Base-by-base conservation (phyloP, 2,888 invertebrate genomes). In the Ormyrus nitidulus region DNA sequence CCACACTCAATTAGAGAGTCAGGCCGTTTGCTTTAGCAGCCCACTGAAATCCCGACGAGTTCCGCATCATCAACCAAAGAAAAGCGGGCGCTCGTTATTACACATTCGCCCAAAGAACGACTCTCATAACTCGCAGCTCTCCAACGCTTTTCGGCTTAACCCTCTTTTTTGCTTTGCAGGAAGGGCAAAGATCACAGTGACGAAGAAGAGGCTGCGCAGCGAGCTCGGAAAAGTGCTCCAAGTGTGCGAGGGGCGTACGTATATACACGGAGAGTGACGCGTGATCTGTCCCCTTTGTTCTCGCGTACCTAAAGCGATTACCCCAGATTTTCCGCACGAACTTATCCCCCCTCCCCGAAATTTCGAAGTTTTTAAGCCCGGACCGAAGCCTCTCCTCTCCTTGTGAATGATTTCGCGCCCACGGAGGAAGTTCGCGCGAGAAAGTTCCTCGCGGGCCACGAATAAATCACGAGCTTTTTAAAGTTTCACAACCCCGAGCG, bases 151-250 rank as follows among this genome's bases (percentile, higher is more conserved):
- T 6, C 19, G 13, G n/a, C 54, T 65, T 48, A 59, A 2, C 46
- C 9, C 34, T 56, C 62, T 56, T 70, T 59, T n/a, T 66, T 72
- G 34, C 54, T 51, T 78, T 70, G 13, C 79, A 79, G 79, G 79
- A 5, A 59, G 19, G 44, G 53, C 7, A 34, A 58, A 59, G 58
- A 51, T 51, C 34, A n/a, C 59, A 34, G 34, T 34, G 9, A 66
- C 49, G 59, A 34, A 46, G 53, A 13, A 66, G 59, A 78, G 34
- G 59, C 10, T n/a, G 53, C 59, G 13, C 64, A 3, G 34, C 34
- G 10, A 58, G 71, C 51, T 11, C 44, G 66, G 34, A 71, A 65
- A 51, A 46, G 19, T 61, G 73, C 69, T 66, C 58, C 69, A 51
- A 11, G 19, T 69, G 49, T 51, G 64, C 49, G 73, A 68, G 0